A percentile compares a stretch with the other conserved stretches of the same genome.
These are phyloP conservation scores for Aviceda subcristata DNA, from an alignment of 2,113 vertebrate genomes.

Conservation along the genomic window DNA sequence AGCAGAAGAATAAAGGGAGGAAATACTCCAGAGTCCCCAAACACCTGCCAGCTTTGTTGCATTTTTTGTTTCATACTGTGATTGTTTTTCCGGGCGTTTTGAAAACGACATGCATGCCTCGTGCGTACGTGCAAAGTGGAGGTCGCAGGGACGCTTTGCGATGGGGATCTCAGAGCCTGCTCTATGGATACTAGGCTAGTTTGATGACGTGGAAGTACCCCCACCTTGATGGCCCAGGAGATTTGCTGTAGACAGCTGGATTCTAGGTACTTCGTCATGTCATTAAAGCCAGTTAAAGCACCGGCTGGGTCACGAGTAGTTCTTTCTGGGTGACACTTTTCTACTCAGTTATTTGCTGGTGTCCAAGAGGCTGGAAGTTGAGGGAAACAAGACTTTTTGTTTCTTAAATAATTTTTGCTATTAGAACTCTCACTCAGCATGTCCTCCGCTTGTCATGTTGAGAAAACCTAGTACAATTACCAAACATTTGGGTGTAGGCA, in stretches of 20 bases:
- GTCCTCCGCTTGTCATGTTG: background rate
- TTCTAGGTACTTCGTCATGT: background rate
- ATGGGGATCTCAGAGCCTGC: background rate
- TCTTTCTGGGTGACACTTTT: background rate
- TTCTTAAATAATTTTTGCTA: background rate
- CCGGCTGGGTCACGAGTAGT: background rate
- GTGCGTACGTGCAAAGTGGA: background rate
- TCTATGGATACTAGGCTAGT: background rate
- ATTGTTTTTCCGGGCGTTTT: background rate
- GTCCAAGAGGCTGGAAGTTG: background rate
- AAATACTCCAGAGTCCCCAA: background rate
- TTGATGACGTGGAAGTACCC: background rate
- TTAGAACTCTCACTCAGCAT: conserved; percentile 12
- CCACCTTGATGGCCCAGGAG: background rate
- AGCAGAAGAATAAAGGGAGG: background rate
- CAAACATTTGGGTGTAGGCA: background rate
- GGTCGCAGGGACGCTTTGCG: background rate
- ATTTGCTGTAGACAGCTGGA: background rate
- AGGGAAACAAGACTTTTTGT: background rate
- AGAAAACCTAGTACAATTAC: background rate
- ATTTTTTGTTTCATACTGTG: background rate
- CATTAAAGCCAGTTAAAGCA: background rate
- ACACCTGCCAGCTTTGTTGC: background rate
- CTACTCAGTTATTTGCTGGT: background rate
- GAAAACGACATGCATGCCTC: rapidly evolving